These are phyloP conservation scores for Thereva nobilitata DNA, from an alignment of 2,888 invertebrate species.

Conservation along the genomic window DNA sequence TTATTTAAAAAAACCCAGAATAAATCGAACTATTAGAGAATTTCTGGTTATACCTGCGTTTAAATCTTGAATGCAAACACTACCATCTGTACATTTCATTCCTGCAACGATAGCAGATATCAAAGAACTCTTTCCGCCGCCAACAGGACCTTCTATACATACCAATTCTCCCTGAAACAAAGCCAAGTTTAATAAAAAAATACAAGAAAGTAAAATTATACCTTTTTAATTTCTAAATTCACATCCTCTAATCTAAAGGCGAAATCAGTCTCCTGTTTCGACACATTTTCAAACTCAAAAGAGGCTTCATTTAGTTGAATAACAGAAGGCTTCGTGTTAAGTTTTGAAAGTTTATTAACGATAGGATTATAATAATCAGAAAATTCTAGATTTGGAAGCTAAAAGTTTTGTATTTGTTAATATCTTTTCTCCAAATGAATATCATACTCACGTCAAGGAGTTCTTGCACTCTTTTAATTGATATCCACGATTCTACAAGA, in stretches of 20 bases:
- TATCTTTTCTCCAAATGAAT: neutral
- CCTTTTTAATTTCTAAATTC: constrained; percentile 54
- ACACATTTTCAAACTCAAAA: constrained; percentile 57
- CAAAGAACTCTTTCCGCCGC: constrained; percentile 89
- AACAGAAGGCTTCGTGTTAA: constrained; percentile 63
- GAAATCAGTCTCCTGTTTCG: constrained; percentile 39
- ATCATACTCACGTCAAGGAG: constrained; percentile 70
- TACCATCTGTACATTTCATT: constrained; percentile 71
- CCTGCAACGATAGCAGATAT: constrained; percentile 85
- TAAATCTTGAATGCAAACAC: constrained; percentile 69
- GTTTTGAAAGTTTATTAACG: constrained; percentile 49
- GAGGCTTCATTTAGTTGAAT: constrained; percentile 64
- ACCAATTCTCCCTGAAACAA: constrained; percentile 70
- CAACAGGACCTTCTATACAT: constrained; percentile 87
- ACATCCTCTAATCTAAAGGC: constrained; percentile 52
- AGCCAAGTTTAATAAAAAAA: constrained; percentile 49
- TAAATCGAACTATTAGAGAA: neutral
- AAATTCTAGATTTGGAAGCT: constrained; percentile 54
- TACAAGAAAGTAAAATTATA: constrained; percentile 38
- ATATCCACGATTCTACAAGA: constrained; percentile 94
- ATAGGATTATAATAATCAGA: constrained; percentile 55
- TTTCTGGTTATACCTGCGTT: constrained; percentile 61
- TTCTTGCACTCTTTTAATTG: constrained; percentile 82
- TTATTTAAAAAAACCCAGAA: constrained; percentile 45
- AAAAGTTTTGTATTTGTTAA: constrained; percentile 13